Base-by-base conservation (phyloP, 2,888 invertebrate species). In the Cordilura impudica region DNA sequence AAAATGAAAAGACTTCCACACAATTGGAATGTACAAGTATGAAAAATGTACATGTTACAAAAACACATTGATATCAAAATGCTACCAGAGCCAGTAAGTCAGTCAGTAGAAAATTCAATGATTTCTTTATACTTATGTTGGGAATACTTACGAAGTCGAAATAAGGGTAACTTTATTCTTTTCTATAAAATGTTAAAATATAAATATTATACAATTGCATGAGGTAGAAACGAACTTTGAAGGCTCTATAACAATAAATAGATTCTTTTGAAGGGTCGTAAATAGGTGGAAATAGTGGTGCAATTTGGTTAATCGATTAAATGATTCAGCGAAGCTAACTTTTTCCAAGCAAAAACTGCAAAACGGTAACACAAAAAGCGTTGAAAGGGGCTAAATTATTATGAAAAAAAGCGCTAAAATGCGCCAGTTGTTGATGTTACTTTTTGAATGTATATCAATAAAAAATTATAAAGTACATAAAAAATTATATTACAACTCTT, bases 1-100 rank as follows among this genome's bases (percentile, higher is more conserved):
- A 72, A 61, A 75, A 23, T 56, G 2, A 56, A 31, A 74, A 70
- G 60, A 70, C 74, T 78, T 74, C 78, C 74, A 65, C 65, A 53
- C 69, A 74, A 56, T 74, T 69, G 45, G n/a, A 66, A n/a, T n/a
- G 26, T 10, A 45, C 35, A 54, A 31, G 29, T 23, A 18, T 31
- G 53, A 53, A 74, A 61, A 54, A 21, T 60, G 65, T 63, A 72
- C 72, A 72, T 78, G 77, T 35, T 31, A 29, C 6, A 69, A 49
- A 66, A 29, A 39, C 16, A 18, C 47, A 47, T 47, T 18, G 6
- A 18, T 2, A 51, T 21, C 23, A 23, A 51, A 16, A n/a, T 21
- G 21, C 26, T 51, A n/a, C 35, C 35, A 12, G 35, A 35, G 47
- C 18, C 47, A 18, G 10, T 47, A 10, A 47, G 19, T 47, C 47